Percentiles rank a stretch among this genome's conserved stretches.
These are phyloP conservation scores for Heliconius cydno DNA, from an alignment of 2,888 invertebrate genomes.

Conservation along the genomic window DNA sequence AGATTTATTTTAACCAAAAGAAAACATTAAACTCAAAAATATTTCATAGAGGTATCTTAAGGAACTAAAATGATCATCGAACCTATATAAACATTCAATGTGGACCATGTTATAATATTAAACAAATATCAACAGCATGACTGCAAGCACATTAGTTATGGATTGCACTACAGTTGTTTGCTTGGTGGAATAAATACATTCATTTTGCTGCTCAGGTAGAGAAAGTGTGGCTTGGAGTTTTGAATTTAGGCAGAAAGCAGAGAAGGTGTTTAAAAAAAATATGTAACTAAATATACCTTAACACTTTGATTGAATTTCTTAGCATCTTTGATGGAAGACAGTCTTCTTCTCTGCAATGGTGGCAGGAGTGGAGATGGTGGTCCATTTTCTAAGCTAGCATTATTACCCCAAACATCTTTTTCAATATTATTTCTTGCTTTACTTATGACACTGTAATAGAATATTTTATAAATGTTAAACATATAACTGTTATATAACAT, in stretches of 20 bases:
- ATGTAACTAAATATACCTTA: slow-evolving; percentile 58
- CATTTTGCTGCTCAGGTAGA: no score
- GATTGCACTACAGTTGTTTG: no score
- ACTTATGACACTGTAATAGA: slow-evolving; percentile 71
- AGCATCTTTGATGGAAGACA: slow-evolving; percentile 79
- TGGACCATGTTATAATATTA: no score
- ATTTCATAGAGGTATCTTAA: no score
- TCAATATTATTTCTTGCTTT: slow-evolving; percentile 65
- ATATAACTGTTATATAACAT: background rate
- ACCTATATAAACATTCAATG: no score
- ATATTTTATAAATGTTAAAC: slow-evolving; percentile 21
- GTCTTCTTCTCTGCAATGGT: slow-evolving; percentile 77
- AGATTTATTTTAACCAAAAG: background rate
- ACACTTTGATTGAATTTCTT: slow-evolving; percentile 70
- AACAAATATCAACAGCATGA: no score
- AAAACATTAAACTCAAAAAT: background rate
- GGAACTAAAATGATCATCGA: no score
- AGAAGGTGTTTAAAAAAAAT: background rate
- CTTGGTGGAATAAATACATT: no score
- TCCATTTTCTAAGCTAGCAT: slow-evolving; percentile 65
- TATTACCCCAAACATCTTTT: slow-evolving; percentile 60
- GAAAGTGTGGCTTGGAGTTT: no score
- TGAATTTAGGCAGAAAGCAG: no score
- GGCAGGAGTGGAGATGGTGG: slow-evolving; percentile 75
- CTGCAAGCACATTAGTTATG: no score